Conservation (phyloP, 2,888 invertebrate genomes). For the Drosophila anomalipes region DNA sequence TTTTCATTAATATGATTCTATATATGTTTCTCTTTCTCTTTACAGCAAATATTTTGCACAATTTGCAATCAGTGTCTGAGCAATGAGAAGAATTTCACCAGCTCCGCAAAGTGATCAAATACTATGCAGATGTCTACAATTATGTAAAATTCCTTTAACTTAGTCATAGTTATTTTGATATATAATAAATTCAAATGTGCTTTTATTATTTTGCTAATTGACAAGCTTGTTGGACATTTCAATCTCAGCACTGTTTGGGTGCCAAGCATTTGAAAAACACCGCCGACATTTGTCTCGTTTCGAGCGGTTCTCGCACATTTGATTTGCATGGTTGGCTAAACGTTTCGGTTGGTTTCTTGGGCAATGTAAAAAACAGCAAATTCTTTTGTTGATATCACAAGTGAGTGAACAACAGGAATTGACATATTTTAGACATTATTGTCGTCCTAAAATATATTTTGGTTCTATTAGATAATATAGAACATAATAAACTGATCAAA, state of each 20-base stretch:
- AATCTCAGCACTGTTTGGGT: conserved; percentile 42
- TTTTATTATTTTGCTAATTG: conserved; percentile 60
- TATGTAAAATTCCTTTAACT: conserved; percentile 3
- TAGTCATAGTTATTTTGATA: conserved; percentile 8
- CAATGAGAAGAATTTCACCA: conserved; percentile 74
- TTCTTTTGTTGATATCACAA: conserved; percentile 34
- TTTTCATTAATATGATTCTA: neutral
- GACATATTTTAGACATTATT: neutral
- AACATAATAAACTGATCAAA: neutral
- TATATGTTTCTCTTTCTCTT: neutral
- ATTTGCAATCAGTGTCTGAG: conserved; percentile 76
- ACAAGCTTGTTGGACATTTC: conserved; percentile 51
- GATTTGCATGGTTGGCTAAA: conserved; percentile 39
- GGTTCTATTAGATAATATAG: neutral
- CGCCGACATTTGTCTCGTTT: conserved; percentile 37
- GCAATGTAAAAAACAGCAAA: conserved; percentile 35
- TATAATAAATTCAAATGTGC: conserved; percentile 39
- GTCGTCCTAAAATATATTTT: neutral
- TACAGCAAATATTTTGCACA: conserved; percentile 76
- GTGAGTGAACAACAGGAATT: conserved; percentile 2
- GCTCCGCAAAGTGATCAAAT: conserved; percentile 50
- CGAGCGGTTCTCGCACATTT: conserved; percentile 41
- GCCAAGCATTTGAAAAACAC: conserved; percentile 38
- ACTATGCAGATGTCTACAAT: neutral
- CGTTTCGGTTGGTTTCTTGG: conserved; percentile 37